Evolutionary conservation across 2,888 invertebrate species (phyloP), one percentile per base, ranked within the genome.

Genomic region (Macrosoma leucophasiata): DNA sequence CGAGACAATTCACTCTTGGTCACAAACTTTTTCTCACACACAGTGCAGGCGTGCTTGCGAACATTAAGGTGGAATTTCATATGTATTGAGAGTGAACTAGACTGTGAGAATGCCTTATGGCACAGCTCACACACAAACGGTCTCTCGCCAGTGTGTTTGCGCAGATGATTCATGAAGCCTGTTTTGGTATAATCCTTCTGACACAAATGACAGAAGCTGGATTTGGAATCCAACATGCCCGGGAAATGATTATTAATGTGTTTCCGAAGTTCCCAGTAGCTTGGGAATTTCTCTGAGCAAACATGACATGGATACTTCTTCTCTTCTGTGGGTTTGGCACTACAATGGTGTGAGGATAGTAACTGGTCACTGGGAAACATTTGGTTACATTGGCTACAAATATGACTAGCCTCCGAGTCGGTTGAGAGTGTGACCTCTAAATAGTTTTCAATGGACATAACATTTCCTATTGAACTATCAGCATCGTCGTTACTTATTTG

Each of bases 51-150:
- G 66, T 85, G 85, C 54, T 85, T 85, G 24, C 85, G 74, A 18
- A 85, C 85, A 65, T 85, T 85, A 4, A 85, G 61, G 44, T 85
- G 85, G 46, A 85, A 85, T 58, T 85, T 85, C 85, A 85, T 85
- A 48, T 85, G 85, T 55, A 85, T 85, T 26, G 85, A 85, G 10
- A 85, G 68, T 30, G 84, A 84, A 57, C 85, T 85, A 8, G 85
- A 85, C 44, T 85, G 85, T 27, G 85, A 85, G 53, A 85, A 85
- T 14, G 85, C 84, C 50, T 85, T 85, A 50, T 82, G 74, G 44
- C 85, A 85, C 14, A 85, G 69, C 55, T 85, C 85, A 65, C 85
- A 85, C 8, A 85, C 85, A 70, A 85, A 85, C 8, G 85, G 85
- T 31, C 85, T 53, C 51, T 85, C 85, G 4, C 85, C 85, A 0